Base-by-base conservation (phyloP, 2,113 vertebrate genomes). In the Scytalopus superciliaris region DNA sequence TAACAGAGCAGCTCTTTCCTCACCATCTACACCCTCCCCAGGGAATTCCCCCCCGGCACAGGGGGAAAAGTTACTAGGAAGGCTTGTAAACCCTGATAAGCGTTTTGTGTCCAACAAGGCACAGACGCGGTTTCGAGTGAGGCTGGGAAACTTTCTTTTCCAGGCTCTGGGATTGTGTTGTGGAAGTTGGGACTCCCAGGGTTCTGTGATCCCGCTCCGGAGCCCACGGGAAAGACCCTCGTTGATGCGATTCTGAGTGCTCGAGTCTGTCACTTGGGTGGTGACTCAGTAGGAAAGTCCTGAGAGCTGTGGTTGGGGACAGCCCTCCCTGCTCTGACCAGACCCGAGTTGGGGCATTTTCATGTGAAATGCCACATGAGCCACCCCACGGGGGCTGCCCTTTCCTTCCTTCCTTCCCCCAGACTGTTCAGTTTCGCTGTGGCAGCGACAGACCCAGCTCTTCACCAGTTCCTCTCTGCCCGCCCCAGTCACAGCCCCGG, bases 21-120 rank as follows among this genome's bases (percentile, higher is more conserved):
- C 95, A 88, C 73, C 81, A 94, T 82, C 60, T 84, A 84, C 63
- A 92, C 87, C 66, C 90, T 10, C 50, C 88, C 88, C 68, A 96
- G 88, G 90, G 93, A 95, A 93, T 95, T 96, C 90, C 93, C 94
- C 94, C 94, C 94, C 6, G 3, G 63, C 80, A 77, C 79, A 89
- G 7, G 85, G 79, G 64, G 70, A 92, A 86, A 70, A 74, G 88
- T 56, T 55, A 94, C 80, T 90, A 57, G 69, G 83, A 68, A 81
- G 40, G 44, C 66, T 93, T 88, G 69, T 90, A 94, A 94, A 90
- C 85, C 76, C 74, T 56, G 75, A 59, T 31, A 85, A 83, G 63
- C 19, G 0, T 86, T 93, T 91, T 82, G 75, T 55, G 90, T 85
- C 87, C 33, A 95, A 77, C 82, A 85, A 80, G 14, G 55, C 82